Percentiles rank a stretch among this genome's conserved stretches.
These are phyloP conservation scores for Meteorus sp. DNA, from an alignment of 1,140 invertebrate species.

Conservation along the genomic window DNA sequence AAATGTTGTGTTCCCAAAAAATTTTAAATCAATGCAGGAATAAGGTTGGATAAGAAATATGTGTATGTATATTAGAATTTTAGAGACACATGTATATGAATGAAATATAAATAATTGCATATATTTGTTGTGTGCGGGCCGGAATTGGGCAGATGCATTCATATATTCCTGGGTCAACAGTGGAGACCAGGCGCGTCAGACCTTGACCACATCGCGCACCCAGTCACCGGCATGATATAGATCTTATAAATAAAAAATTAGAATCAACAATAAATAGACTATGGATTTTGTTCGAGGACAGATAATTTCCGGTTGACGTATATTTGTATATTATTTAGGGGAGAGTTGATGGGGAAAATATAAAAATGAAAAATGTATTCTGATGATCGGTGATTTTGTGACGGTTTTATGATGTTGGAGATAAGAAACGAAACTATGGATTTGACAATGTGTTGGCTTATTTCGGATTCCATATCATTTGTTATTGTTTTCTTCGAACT, in stretches of 20 bases:
- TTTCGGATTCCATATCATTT: no score
- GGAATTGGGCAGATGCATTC: slow-evolving; percentile 23
- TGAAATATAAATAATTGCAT: neutral
- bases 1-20: no score
- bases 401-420: no score
- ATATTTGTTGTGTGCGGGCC: neutral
- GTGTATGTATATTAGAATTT: neutral
- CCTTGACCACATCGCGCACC: neutral
- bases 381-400: no score
- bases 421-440: no score
- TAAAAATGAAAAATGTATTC: no score
- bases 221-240: slow-evolving; percentile 34
- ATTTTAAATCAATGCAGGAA: no score
- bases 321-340: slow-evolving; percentile 7
- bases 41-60: neutral
- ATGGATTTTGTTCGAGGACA: slow-evolving; percentile 28
- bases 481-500: no score
- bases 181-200: slow-evolving; percentile 8
- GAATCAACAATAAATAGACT: slow-evolving; percentile 33
- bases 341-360: neutral
- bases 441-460: no score
- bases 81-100: neutral
- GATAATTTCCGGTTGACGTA: no score
- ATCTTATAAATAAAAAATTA: slow-evolving; percentile 51
- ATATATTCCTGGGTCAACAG: slow-evolving; percentile 21